A percentile compares a stretch with the other conserved stretches of the same genome.
Conservation (phyloP, 2,888 invertebrate genomes). For the Drosophila buzzatii region DNA sequence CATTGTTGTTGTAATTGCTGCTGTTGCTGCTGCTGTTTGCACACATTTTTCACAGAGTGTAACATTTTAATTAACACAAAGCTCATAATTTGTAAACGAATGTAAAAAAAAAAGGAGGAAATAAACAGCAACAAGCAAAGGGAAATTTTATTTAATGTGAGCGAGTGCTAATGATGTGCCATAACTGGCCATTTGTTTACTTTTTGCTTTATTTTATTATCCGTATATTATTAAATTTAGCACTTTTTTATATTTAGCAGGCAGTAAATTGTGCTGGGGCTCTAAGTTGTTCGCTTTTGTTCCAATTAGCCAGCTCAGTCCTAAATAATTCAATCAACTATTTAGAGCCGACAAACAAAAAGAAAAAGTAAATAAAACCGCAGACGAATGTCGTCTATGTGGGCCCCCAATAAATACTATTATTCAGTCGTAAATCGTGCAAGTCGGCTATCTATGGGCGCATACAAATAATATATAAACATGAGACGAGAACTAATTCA, state of each 20-base stretch:
- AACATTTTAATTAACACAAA: conserved; percentile 78
- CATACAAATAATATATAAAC: conserved; percentile 30
- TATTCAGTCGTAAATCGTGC: conserved; percentile 69
- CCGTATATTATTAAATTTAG: conserved; percentile 31
- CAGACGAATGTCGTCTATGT: conserved; percentile 13
- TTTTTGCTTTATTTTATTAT: conserved; percentile 19
- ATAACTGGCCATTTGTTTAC: conserved; percentile 47
- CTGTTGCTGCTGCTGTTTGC: conserved; percentile 40
- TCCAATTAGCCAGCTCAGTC: conserved; percentile 19
- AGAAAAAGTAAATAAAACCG: neutral
- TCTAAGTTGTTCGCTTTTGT: conserved; percentile 9
- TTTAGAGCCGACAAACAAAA: conserved; percentile 5
- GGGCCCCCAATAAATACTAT: conserved; percentile 58
- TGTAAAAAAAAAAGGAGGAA: conserved; percentile 20
- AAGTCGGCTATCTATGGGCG: conserved; percentile 43
- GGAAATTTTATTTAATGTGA: conserved; percentile 38
- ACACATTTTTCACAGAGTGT: conserved; percentile 69
- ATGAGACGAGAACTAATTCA: conserved; percentile 58
- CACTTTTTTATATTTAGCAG: conserved; percentile 16
- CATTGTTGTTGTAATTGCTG: conserved; percentile 29
- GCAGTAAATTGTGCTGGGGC: conserved; percentile 8
- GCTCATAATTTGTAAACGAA: conserved; percentile 68
- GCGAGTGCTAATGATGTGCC: conserved; percentile 68
- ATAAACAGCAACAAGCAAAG: conserved; percentile 2
- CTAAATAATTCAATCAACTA: conserved; percentile 21